Evolutionary conservation across 1,140 invertebrate genomes (phyloP).

Genomic region (Ceratoteleas bidentatus): DNA sequence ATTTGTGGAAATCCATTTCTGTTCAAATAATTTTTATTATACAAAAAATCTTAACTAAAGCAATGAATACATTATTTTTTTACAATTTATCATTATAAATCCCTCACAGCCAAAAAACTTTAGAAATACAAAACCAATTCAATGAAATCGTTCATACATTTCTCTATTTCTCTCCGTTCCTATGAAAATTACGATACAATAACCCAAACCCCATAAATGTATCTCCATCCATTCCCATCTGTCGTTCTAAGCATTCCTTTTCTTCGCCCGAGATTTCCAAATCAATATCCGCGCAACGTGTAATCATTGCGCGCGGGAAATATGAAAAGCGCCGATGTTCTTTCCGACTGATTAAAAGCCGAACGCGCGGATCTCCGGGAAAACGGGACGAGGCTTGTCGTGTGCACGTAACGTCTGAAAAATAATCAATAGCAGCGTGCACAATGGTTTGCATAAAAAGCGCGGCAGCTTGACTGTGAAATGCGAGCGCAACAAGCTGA

Average conservation of each 20-base stretch:
- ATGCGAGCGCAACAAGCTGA: neutral
- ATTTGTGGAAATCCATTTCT: too few relatives aligned
- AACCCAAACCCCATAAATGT: too few relatives aligned
- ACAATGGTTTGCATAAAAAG: neutral
- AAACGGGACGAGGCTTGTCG: conserved; percentile 13
- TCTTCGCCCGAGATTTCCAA: conserved; percentile 7
- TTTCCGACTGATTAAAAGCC: conserved; percentile 49
- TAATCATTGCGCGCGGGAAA: conserved; percentile 15
- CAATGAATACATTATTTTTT: too few relatives aligned
- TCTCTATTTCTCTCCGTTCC: too few relatives aligned
- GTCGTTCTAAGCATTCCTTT: neutral
- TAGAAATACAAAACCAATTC: too few relatives aligned
- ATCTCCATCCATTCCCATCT: too few relatives aligned
- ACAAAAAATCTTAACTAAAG: too few relatives aligned
- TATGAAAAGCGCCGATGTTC: conserved; percentile 37
- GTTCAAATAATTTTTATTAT: too few relatives aligned
- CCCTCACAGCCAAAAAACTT: too few relatives aligned
- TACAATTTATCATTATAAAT: too few relatives aligned
- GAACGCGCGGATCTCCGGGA: conserved; percentile 16
- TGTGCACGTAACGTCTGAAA: conserved; percentile 22
- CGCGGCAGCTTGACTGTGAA: conserved; percentile 18
- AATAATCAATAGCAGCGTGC: conserved; percentile 48
- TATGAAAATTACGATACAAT: too few relatives aligned
- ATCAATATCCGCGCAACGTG: conserved; percentile 15
- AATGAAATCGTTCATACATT: too few relatives aligned